Conservation (phyloP, 2,888 invertebrate species). For the Diogma glabrata region DNA sequence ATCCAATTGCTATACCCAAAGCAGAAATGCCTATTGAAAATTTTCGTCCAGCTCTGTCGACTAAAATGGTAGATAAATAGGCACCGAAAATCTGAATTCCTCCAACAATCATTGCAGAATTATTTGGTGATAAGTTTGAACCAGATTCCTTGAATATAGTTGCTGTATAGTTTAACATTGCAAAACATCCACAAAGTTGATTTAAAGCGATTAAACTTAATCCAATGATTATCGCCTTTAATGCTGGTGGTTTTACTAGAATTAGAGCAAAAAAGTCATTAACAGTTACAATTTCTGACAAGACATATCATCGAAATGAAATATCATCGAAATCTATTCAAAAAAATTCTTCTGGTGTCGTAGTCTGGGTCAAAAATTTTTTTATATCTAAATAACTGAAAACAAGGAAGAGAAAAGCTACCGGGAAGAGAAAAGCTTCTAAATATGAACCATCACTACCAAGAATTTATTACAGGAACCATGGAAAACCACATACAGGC, state of each 20-base stretch:
- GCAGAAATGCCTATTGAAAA: slow-evolving; percentile 16
- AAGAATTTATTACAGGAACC: no score
- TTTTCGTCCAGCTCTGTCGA: slow-evolving; percentile 32
- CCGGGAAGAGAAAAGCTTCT: no score
- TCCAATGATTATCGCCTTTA: slow-evolving; percentile 29
- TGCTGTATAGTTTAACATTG: slow-evolving; percentile 33
- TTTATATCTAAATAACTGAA: no score
- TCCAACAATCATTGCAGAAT: slow-evolving; percentile 31
- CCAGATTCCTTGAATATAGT: slow-evolving; percentile 32
- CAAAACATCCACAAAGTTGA: slow-evolving; percentile 32
- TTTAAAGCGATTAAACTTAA: slow-evolving; percentile 28
- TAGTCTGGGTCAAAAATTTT: no score
- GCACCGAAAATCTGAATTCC: slow-evolving; percentile 31
- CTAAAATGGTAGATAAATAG: slow-evolving; percentile 29
- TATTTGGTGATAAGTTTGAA: slow-evolving; percentile 27
- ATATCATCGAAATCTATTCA: no score
- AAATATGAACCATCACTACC: no score
- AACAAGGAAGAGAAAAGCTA: no score
- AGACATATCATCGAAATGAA: no score
- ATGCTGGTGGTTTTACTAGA: slow-evolving; percentile 25
- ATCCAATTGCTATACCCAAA: slow-evolving; percentile 11
- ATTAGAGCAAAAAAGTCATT: no score
- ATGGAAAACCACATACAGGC: no score
- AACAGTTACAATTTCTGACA: no score
- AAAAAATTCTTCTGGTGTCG: no score